Evolutionary conservation across 2,797 vertebrate species (phyloP).

Genomic region (Sebastolobus alascanus): DNA sequence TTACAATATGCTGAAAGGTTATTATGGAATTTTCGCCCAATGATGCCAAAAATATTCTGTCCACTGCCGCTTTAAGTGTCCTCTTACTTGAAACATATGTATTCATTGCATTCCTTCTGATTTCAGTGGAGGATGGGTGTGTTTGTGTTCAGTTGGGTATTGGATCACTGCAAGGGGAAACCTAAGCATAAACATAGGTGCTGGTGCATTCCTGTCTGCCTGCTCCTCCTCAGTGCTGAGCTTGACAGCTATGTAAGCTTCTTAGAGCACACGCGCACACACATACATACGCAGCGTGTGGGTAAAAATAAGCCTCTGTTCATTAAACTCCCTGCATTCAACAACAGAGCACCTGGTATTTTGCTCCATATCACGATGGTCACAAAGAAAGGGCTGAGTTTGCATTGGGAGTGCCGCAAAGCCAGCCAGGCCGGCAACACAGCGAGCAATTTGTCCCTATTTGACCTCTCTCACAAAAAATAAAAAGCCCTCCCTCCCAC

Average conservation of each 20-base stretch:
- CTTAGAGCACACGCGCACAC: slow-evolving; percentile 60
- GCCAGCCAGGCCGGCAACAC: slow-evolving; percentile 32
- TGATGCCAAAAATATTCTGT: too few relatives aligned
- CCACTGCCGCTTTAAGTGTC: background rate
- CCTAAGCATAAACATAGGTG: slow-evolving; percentile 50
- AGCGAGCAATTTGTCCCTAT: slow-evolving; percentile 38
- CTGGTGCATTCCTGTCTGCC: slow-evolving; percentile 45
- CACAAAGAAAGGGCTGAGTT: slow-evolving; percentile 70
- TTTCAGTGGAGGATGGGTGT: background rate
- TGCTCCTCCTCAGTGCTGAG: slow-evolving; percentile 61
- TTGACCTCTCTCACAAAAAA: slow-evolving; percentile 48
- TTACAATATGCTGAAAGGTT: too few relatives aligned
- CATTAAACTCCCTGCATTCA: slow-evolving; percentile 62
- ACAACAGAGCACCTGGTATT: slow-evolving; percentile 69
- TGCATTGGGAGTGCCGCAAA: slow-evolving; percentile 48
- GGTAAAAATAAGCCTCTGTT: slow-evolving; percentile 70
- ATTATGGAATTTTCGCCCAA: too few relatives aligned
- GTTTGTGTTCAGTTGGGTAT: slow-evolving; percentile 10
- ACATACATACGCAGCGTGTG: slow-evolving; percentile 3
- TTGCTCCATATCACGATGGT: slow-evolving; percentile 59
- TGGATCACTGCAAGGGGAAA: slow-evolving; percentile 37
- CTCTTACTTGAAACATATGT: background rate
- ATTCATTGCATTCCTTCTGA: background rate
- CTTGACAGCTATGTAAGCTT: slow-evolving; percentile 75
- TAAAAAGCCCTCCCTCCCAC: slow-evolving; percentile 2